Evolutionary conservation across 2,797 vertebrate genomes (phyloP).

Genomic region (Hirundo rustica): DNA sequence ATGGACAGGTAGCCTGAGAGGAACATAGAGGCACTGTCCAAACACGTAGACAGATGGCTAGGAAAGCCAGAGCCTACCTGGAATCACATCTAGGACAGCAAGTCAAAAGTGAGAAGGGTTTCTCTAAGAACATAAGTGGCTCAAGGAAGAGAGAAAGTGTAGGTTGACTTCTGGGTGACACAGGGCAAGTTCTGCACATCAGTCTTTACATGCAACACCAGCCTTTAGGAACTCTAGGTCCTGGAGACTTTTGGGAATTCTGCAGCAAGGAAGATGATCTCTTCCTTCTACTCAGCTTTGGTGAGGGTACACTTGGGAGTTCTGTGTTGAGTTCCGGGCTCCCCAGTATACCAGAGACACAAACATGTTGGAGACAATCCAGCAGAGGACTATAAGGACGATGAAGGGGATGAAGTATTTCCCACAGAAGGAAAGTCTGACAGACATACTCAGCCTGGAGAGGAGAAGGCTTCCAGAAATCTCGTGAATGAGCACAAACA

Average conservation of each 20-base stretch:
- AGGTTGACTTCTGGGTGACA: accelerated
- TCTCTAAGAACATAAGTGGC: not conserved
- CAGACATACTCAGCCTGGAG: not conserved
- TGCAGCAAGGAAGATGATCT: not conserved
- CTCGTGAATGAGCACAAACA: not conserved
- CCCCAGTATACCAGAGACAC: not conserved
- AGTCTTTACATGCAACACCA: not conserved
- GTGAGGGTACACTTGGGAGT: not conserved
- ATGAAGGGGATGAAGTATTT: not conserved
- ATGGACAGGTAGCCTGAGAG: not conserved
- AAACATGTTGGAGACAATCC: not conserved
- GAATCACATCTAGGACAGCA: not conserved
- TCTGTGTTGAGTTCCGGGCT: not conserved
- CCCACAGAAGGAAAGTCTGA: not conserved
- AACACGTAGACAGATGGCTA: not conserved
- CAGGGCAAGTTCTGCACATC: not conserved
- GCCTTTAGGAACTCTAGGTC: not conserved
- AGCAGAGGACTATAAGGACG: not conserved
- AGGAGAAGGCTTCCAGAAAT: not conserved
- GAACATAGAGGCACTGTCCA: not conserved
- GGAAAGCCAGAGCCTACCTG: not conserved
- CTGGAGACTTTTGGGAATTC: not conserved
- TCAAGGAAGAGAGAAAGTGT: not conserved
- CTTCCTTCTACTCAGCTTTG: not conserved
- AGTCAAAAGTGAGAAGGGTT: not conserved